Percentiles rank a stretch among this genome's conserved stretches.
Conservation (phyloP, 1,140 invertebrate species). For the Drosophila arizonae region DNA sequence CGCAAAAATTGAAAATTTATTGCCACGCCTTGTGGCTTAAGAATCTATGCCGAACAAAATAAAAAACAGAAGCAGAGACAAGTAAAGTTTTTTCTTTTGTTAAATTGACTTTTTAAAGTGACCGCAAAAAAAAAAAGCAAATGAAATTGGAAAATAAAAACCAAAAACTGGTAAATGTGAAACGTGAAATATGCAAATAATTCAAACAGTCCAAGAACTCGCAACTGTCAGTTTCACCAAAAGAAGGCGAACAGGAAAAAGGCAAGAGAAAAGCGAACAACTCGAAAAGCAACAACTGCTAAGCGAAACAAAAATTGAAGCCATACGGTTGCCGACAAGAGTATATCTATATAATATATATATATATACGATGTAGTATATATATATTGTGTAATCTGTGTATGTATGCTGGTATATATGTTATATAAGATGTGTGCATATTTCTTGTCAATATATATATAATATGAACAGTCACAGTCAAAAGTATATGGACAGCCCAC, state of each 20-base stretch:
- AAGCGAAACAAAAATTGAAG: constrained; percentile 10
- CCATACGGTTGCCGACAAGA: neutral
- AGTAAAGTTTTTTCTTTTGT: constrained; percentile 41
- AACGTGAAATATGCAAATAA: constrained; percentile 31
- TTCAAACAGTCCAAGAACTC: constrained; percentile 5
- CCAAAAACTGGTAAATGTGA: neutral
- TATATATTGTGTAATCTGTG: too few species aligned
- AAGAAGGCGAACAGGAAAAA: neutral
- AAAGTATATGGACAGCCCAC: too few species aligned
- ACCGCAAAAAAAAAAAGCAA: constrained; percentile 20
- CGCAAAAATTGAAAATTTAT: constrained; percentile 78
- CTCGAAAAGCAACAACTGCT: neutral
- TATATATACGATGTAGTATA: too few species aligned
- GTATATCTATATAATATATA: too few species aligned
- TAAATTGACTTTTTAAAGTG: constrained; percentile 77
- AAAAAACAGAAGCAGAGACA: constrained; percentile 8
- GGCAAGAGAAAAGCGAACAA: too few species aligned
- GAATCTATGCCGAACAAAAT: constrained; percentile 26
- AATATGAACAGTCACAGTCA: too few species aligned
- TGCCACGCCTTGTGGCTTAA: constrained; percentile 65
- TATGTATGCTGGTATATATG: too few species aligned
- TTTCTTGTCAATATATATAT: too few species aligned
- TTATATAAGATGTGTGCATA: too few species aligned
- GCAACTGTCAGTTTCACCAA: constrained; percentile 2
- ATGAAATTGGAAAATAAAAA: constrained; percentile 2